Conservation (phyloP, 2,113 vertebrate species). For the Quiscalus mexicanus region DNA sequence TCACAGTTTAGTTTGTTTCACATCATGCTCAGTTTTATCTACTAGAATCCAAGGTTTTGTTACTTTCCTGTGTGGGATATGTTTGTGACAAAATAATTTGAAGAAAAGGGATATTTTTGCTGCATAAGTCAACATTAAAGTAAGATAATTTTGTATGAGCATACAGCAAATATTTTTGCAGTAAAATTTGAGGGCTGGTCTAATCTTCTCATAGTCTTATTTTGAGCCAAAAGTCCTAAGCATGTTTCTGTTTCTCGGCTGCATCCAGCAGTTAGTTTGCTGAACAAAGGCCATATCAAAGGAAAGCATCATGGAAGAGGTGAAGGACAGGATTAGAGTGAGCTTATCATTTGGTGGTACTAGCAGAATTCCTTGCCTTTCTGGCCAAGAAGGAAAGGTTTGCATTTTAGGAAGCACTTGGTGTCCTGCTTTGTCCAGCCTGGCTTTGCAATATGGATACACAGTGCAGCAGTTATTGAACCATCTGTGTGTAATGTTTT, state of each 20-base stretch:
- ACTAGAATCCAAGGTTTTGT: neutral
- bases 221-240: neutral
- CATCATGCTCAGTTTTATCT: neutral
- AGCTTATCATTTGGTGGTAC: neutral
- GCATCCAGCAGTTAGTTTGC: neutral
- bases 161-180: neutral
- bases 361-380: neutral
- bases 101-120: neutral
- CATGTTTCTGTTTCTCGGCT: neutral
- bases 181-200: neutral
- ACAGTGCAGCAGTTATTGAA: neutral
- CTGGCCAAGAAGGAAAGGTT: neutral
- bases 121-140: neutral
- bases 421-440: neutral
- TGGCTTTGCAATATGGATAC: neutral
- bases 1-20: neutral
- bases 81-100: neutral
- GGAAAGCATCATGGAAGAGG: neutral
- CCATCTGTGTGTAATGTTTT: neutral
- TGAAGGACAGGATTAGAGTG: neutral
- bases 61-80: neutral
- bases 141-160: neutral
- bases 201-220: neutral
- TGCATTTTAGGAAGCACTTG: neutral
- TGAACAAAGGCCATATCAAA: neutral